Base-by-base conservation (phyloP, 2,113 vertebrate genomes). In the Perognathus longimembris region DNA sequence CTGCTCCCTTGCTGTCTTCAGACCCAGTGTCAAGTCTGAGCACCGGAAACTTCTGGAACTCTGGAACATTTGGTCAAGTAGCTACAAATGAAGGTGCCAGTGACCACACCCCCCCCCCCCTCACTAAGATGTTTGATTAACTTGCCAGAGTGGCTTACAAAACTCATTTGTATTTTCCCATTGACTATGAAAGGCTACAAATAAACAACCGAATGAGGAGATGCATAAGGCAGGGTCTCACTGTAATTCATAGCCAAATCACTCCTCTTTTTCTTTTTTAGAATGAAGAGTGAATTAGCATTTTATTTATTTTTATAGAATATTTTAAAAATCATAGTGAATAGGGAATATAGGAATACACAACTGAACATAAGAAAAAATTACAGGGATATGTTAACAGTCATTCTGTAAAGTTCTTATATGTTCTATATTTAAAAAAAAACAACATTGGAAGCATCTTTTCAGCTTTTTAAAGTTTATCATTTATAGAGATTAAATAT, bases 381-480 rank as follows among this genome's bases (percentile, higher is more conserved):
- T 22, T 32, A 22, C 24, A 64, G n/a, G 90, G 20, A 7, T 59
- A 17, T 61, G 6, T 34, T 54, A 84, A 4, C 5, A 84, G 32
- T 57, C 77, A 71, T 89, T 91, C 91, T 7, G 63, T 59, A 64
- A 79, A 93, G 32, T 6, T 20, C 5, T 63, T 66, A 45, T 45
- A 45, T 69, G 54, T 63, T 36, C n/a, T 84, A 76, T 71, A 38
- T 80, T 42, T 88, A 94, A 57, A 85, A 45, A 85, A 45, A 45
- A 45, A 59, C 30, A 59, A 40, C 36, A 0, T 74, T 64, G 64
- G 21, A 78, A 34, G 2, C 85, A 36, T 61, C 12, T 85, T 69
- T 91, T 89, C 32, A 66, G 11, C 61, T 92, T 77, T 32, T 83
- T 59, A 75, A 89, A 34, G 50, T 70, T 73, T 42, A 1, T 67